Evolutionary conservation across 2,113 vertebrate genomes (phyloP).

Genomic region (Psittacula cyanocephala): DNA sequence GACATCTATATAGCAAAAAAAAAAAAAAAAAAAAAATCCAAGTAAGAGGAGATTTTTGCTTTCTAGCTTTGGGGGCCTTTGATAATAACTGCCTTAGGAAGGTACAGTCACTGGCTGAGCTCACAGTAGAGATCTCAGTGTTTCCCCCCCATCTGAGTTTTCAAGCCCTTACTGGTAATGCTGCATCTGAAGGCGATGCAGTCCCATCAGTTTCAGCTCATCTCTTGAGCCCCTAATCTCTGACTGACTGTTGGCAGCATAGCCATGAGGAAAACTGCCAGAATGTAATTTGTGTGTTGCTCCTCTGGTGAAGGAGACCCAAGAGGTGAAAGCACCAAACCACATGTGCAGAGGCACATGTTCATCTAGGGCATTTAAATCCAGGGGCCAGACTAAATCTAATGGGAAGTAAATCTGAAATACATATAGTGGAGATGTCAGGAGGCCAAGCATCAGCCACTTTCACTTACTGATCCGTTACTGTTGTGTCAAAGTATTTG

Average conservation of each 20-base stretch:
- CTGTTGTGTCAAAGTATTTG: neutral
- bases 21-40: neutral
- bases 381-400: neutral
- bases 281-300: neutral
- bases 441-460: neutral
- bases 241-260: neutral
- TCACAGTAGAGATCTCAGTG: neutral
- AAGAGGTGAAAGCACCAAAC: neutral
- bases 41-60: accelerated
- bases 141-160: neutral
- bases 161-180: neutral
- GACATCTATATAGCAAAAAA: neutral
- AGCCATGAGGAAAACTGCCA: neutral
- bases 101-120: neutral
- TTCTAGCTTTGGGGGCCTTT: neutral
- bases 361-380: neutral
- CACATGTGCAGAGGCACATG: neutral
- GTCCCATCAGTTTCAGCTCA: neutral
- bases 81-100: neutral
- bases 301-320: neutral
- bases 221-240: neutral
- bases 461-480: neutral
- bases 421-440: neutral
- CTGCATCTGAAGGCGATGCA: neutral
- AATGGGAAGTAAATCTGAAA: neutral